Evolutionary conservation across 1,140 invertebrate genomes (phyloP).

Genomic region (Drosophila orena): DNA sequence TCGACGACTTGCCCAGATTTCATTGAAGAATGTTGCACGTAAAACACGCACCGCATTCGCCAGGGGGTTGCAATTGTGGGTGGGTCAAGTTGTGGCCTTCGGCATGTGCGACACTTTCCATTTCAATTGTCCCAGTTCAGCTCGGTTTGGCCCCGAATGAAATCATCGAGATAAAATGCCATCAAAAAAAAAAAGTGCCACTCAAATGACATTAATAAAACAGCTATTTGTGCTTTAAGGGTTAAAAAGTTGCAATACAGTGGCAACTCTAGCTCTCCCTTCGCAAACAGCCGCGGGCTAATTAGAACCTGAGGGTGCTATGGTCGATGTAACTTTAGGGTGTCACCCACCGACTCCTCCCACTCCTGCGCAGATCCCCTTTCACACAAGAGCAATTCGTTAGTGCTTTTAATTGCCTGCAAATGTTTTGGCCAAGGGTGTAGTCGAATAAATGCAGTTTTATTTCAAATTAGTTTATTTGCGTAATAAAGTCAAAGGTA

Average conservation of each 20-base stretch:
- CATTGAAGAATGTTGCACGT: constrained; percentile 66
- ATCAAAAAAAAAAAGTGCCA: constrained; percentile 17
- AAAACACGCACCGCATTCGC: constrained; percentile 15
- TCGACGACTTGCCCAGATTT: constrained; percentile 65
- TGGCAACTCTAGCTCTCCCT: constrained; percentile 2
- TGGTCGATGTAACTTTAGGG: constrained; percentile 29
- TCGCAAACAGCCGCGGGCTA: constrained; percentile 33
- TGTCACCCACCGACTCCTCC: constrained; percentile 7
- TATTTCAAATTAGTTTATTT: too few relatives aligned
- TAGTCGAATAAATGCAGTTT: background rate
- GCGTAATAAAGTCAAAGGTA: too few relatives aligned
- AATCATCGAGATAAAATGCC: constrained; percentile 60
- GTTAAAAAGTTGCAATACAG: constrained; percentile 58
- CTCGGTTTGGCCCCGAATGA: constrained; percentile 25
- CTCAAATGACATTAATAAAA: constrained; percentile 60
- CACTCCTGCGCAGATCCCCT: constrained; percentile 8
- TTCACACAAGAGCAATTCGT: constrained; percentile 42
- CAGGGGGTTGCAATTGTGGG: constrained; percentile 59
- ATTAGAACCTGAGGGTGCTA: constrained; percentile 68
- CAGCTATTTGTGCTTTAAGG: constrained; percentile 45
- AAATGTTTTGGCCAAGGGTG: constrained; percentile 22
- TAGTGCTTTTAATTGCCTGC: constrained; percentile 65
- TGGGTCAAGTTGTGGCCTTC: constrained; percentile 32
- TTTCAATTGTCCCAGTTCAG: constrained; percentile 68
- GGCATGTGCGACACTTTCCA: constrained; percentile 62